These are phyloP conservation scores for Rhinogobio ventralis DNA, from an alignment of 2,797 vertebrate genomes.

Conservation along the genomic window DNA sequence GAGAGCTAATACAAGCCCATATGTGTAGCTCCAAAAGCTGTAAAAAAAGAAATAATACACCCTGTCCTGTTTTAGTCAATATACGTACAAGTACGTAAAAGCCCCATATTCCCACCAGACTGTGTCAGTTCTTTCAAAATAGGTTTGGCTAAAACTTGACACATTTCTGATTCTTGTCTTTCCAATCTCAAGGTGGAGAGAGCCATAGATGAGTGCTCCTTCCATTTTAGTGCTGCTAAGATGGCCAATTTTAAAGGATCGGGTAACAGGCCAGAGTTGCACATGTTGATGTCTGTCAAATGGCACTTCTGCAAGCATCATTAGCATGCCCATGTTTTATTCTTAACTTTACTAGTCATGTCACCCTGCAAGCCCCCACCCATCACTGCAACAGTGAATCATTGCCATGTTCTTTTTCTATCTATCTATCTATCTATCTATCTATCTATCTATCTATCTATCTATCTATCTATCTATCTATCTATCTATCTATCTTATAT, in stretches of 20 bases:
- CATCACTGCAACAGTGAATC: constrained; percentile 43
- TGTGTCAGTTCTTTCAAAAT: constrained; percentile 8
- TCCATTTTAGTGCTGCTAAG: constrained; percentile 84
- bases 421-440: not conserved
- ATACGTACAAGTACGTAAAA: not conserved
- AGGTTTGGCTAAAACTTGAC: constrained; percentile 46
- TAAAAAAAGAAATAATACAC: not conserved
- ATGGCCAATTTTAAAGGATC: constrained; percentile 84
- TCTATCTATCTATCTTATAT: not conserved
- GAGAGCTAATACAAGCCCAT: constrained; percentile 18
- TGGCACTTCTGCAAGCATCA: constrained; percentile 85
- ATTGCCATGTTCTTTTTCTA: not conserved
- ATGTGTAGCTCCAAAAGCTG: constrained; percentile 12
- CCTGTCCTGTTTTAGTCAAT: not conserved
- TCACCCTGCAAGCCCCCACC: constrained; percentile 59
- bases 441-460: not conserved
- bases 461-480: constrained; percentile 9
- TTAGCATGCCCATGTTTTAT: constrained; percentile 80
- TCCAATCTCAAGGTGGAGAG: constrained; percentile 80
- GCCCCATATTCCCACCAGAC: not conserved
- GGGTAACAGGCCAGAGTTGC: constrained; percentile 80
- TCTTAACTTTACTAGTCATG: constrained; percentile 75
- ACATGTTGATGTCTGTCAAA: constrained; percentile 98
- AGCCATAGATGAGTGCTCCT: constrained; percentile 80
- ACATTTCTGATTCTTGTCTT: constrained; percentile 67